Evolutionary conservation across 35 echinoderm and acorn worm species (phyloP).

Genomic region (Ptychodera flava): DNA sequence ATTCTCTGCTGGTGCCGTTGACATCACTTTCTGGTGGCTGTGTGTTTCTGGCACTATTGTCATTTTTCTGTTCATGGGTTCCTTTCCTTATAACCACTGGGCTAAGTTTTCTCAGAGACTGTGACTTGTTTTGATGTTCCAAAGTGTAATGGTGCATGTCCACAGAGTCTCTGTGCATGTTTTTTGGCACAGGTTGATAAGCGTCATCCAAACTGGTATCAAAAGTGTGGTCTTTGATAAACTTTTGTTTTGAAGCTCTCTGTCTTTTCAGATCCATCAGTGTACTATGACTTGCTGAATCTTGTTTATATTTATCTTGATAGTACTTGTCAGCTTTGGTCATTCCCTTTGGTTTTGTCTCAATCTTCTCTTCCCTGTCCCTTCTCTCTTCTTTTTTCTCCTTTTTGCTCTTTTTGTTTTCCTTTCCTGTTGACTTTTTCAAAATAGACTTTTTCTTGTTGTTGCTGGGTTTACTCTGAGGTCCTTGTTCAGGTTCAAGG

Average conservation of each 20-base stretch:
- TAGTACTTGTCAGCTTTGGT: not conserved
- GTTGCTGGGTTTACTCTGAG: not conserved
- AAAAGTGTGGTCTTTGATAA: not conserved
- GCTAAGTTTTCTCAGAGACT: not conserved
- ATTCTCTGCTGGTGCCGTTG: not conserved
- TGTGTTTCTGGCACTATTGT: not conserved
- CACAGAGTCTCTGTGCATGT: not conserved
- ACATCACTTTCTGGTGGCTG: not conserved
- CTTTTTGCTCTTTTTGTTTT: not conserved
- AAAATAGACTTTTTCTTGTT: not conserved
- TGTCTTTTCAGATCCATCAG: not conserved
- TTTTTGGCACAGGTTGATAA: not conserved
- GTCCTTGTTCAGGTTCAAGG: not conserved
- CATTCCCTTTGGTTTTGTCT: not conserved
- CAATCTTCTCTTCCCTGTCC: not conserved
- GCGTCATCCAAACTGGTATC: not conserved
- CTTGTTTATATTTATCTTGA: not conserved
- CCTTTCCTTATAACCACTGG: not conserved
- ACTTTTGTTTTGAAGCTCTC: not conserved
- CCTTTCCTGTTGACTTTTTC: not conserved
- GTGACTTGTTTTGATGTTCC: not conserved
- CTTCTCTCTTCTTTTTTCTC: not conserved
- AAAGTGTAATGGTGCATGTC: not conserved
- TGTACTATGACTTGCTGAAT: not conserved
- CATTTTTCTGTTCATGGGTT: not conserved